A percentile compares a stretch with the other conserved stretches of the same genome.
phyloP scores from a whole-genome alignment of 1,140 invertebrate species.

The Caenorhabditis remanei region DNA sequence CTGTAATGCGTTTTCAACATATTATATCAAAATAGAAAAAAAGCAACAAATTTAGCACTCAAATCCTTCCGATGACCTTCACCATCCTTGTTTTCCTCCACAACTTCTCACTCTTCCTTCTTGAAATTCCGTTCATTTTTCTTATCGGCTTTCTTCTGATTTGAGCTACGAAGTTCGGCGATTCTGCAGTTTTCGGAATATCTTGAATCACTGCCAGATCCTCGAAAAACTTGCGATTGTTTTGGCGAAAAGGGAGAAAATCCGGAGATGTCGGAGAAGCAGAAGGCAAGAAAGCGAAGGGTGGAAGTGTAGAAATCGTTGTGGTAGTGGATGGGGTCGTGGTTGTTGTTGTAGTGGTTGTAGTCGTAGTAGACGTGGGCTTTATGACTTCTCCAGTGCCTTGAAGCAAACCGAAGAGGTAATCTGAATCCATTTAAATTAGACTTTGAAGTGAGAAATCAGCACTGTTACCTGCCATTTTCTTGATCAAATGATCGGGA shows the following conservation, averaged over 20 bases:
- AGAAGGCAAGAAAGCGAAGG: not conserved
- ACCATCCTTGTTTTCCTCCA: constrained; percentile 52
- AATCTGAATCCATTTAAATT: not conserved
- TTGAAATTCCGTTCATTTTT: constrained; percentile 18
- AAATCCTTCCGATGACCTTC: not conserved
- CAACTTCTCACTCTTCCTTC: constrained; percentile 34
- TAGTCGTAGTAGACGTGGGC: constrained; percentile 11
- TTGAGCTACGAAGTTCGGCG: not conserved
- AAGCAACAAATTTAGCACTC: not conserved
- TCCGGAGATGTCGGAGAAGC: not conserved
- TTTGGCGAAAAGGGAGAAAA: constrained; percentile 12
- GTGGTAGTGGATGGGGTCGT: not conserved
- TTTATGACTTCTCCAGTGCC: constrained; percentile 42
- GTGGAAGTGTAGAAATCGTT: not conserved
- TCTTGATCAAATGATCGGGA: constrained; percentile 33
- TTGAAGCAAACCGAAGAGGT: constrained; percentile 21
- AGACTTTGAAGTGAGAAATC: no score
- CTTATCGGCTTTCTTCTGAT: not conserved
- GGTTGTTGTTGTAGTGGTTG: not conserved
- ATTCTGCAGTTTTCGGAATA: constrained; percentile 17
- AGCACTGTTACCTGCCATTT: not conserved
- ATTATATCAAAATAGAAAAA: not conserved
- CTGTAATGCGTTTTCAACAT: no score
- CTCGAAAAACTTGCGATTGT: not conserved
- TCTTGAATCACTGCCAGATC: constrained; percentile 6